Evolutionary conservation across 2,888 invertebrate genomes (phyloP).

Genomic region (Erebia aethiops): DNA sequence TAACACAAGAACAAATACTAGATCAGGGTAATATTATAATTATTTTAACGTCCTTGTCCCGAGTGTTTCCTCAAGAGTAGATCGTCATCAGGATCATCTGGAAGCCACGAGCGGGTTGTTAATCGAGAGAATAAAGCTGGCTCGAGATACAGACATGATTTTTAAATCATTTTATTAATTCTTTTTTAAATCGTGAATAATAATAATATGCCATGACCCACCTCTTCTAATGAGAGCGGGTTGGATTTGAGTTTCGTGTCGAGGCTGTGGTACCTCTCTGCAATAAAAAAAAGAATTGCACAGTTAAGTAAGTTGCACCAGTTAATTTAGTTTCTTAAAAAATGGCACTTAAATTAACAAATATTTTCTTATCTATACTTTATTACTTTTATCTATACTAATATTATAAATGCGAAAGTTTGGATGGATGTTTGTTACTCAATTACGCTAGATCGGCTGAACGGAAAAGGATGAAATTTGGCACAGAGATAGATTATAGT

Average conservation of each 20-base stretch:
- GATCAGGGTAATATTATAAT: no score
- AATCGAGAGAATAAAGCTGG: not conserved
- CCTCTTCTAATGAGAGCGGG: slow-evolving; percentile 88
- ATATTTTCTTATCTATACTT: no score
- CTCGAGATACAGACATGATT: not conserved
- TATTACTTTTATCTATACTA: no score
- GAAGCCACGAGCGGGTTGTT: slow-evolving; percentile 35
- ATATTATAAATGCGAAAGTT: no score
- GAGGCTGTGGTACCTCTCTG: slow-evolving; percentile 87
- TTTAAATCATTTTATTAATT: not conserved
- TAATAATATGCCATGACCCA: slow-evolving; percentile 52
- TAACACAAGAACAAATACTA: not conserved
- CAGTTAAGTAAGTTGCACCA: not conserved
- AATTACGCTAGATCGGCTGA: no score
- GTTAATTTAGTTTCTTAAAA: not conserved
- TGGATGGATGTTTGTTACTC: no score
- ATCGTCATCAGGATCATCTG: slow-evolving; percentile 87
- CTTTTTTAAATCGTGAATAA: not conserved
- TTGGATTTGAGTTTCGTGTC: slow-evolving; percentile 88
- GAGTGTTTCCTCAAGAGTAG: slow-evolving; percentile 74
- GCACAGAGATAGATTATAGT: no score
- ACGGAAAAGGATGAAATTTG: no score
- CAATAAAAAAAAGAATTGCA: slow-evolving; percentile 46
- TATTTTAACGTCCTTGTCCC: not conserved
- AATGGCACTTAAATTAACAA: no score